Evolutionary conservation across 1,140 invertebrate species (phyloP), one percentile per base, ranked within the genome.

Genomic region (Microplitis mediator): DNA sequence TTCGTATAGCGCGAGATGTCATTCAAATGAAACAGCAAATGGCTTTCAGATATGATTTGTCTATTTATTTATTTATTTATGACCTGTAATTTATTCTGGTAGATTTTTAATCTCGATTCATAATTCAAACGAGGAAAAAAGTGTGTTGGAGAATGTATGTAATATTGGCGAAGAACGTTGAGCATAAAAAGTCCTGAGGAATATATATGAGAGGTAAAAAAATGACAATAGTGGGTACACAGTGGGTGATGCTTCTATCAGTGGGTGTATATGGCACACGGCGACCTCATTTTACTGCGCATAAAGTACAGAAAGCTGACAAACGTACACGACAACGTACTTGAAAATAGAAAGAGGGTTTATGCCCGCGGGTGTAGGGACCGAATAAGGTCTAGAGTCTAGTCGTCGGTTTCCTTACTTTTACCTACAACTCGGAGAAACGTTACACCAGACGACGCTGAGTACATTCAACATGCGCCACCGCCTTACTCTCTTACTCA

Each of bases 321-420:
- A 68, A 68, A 68, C 65, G 39, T 68, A 68, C 65, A 68, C 9
- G 65, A 68, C 65, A 68, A 52, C 65, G 14, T 68, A 68, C 65
- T 68, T 52, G 16, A 54, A 31, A 50, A 68, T 58, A 58, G 56
- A 58, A 58, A 58, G 56, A 16, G 56, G 56, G 56, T 58, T 58
- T 4, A 58, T 58, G 56, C 56, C 56, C 8, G 23, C 14, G 56
- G 31, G 56, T 31, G 23, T 58, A 58, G 14, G 3, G 56, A 45
- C 39, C 39, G 6, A 8, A 3, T 45, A 3, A 45, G 39, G 39
- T 39, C 23, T 23, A 9, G 8, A 39, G 36, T 45, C 39, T 11
- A 11, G 2, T 45, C 39, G 6, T 31, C 14, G 23, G 56, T 6
- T 31, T 58, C 56, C 56, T 58, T 16, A 31, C 23, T 58, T 54